Conservation (phyloP, 2,797 vertebrate genomes). For the Alcedo atthis region DNA sequence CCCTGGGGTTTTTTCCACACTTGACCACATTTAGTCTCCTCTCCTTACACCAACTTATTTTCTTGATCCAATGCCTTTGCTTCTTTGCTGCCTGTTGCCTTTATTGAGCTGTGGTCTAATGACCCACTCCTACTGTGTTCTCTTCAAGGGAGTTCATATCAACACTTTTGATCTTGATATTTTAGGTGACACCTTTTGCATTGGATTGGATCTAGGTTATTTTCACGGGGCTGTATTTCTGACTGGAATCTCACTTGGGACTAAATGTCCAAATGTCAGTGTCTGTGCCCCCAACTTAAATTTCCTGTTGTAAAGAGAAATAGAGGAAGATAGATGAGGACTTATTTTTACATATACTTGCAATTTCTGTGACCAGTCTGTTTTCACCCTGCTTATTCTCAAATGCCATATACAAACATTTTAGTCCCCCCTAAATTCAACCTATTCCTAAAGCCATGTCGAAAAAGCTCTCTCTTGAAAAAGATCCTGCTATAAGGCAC, state of each 20-base stretch:
- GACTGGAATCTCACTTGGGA: neutral
- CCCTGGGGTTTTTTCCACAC: neutral
- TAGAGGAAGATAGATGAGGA: constrained; percentile 3
- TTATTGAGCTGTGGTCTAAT: neutral
- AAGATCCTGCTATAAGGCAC: neutral
- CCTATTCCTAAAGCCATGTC: neutral
- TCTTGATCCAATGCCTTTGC: neutral
- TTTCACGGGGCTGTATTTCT: constrained; percentile 6
- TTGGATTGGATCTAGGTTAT: constrained; percentile 10
- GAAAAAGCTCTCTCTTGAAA: neutral
- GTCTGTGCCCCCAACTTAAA: neutral
- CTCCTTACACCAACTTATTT: neutral
- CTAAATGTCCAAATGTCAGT: constrained; percentile 29
- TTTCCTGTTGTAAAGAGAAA: constrained; percentile 9
- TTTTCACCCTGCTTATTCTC: constrained; percentile 13
- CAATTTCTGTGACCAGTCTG: neutral
- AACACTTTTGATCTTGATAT: constrained; percentile 20
- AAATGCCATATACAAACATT: neutral
- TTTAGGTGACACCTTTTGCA: constrained; percentile 29
- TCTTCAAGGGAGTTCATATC: neutral
- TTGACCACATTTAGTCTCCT: neutral
- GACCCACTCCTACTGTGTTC: neutral
- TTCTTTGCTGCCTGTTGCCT: neutral
- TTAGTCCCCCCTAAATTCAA: neutral
- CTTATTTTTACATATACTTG: constrained; percentile 4